Evolutionary conservation across 2,113 vertebrate genomes (phyloP).

Genomic region (Fukomys damarensis): DNA sequence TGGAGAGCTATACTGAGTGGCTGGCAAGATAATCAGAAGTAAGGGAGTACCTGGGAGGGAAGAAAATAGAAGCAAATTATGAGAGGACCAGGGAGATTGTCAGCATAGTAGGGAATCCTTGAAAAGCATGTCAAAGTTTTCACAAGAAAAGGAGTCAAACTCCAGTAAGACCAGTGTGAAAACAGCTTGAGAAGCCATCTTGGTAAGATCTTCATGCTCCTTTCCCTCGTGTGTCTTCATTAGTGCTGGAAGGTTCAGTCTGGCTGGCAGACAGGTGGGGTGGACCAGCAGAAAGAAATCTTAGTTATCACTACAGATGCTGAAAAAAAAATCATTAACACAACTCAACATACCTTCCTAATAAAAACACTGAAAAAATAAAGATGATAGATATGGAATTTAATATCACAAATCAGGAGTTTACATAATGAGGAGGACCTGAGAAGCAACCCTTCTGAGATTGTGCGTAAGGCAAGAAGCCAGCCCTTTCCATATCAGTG

Average conservation of each 20-base stretch:
- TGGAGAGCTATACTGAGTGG: accelerated
- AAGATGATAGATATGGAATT: background rate
- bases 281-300: background rate
- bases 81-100: background rate
- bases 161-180: background rate
- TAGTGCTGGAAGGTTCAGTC: no score
- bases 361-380: background rate
- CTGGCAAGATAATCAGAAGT: background rate
- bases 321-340: background rate
- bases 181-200: background rate
- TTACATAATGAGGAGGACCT: accelerated
- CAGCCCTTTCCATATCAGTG: no score
- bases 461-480: background rate
- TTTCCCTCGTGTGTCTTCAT: no score
- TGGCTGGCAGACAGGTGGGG: background rate
- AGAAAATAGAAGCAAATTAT: background rate
- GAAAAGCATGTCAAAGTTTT: accelerated
- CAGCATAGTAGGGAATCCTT: background rate
- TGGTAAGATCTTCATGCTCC: background rate
- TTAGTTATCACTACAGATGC: background rate
- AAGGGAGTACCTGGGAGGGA: no score
- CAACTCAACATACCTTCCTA: background rate
- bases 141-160: background rate
- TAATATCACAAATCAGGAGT: background rate
- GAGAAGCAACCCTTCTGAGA: no score